Evolutionary conservation across 2,113 vertebrate species (phyloP).

Genomic region (Otus sunia): DNA sequence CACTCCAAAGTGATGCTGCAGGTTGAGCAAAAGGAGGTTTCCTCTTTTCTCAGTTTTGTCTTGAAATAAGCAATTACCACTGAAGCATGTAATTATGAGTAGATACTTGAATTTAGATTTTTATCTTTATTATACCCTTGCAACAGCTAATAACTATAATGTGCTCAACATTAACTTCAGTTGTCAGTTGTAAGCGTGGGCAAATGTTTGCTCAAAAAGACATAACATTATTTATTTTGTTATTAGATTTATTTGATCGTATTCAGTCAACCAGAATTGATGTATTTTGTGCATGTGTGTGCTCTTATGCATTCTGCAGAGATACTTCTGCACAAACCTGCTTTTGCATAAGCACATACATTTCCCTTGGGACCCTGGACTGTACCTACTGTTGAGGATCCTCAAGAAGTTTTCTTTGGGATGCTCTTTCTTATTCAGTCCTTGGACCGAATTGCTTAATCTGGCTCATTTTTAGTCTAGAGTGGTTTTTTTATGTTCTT

Average conservation of each 20-base stretch:
- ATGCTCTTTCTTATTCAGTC: neutral
- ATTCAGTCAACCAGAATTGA: neutral
- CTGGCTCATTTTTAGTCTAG: neutral
- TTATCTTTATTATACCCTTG: neutral
- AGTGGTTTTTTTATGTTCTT: neutral
- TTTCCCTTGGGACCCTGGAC: neutral
- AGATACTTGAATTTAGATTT: neutral
- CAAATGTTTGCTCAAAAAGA: neutral
- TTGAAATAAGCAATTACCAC: neutral
- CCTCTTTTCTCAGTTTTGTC: neutral
- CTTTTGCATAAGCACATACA: accelerated
- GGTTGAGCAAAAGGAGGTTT: neutral
- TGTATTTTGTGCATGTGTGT: neutral
- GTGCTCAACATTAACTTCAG: neutral
- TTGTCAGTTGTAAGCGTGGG: neutral
- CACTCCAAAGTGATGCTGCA: neutral
- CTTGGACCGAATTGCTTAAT: neutral
- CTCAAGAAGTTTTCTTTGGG: neutral
- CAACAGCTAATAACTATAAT: neutral
- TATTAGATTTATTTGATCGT: neutral
- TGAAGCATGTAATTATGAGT: neutral
- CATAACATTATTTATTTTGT: neutral
- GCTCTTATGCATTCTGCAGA: neutral
- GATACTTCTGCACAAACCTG: neutral
- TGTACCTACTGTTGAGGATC: neutral